phyloP scores from a whole-genome alignment of 2,797 vertebrate genomes.

The Spinus olivaceus region DNA sequence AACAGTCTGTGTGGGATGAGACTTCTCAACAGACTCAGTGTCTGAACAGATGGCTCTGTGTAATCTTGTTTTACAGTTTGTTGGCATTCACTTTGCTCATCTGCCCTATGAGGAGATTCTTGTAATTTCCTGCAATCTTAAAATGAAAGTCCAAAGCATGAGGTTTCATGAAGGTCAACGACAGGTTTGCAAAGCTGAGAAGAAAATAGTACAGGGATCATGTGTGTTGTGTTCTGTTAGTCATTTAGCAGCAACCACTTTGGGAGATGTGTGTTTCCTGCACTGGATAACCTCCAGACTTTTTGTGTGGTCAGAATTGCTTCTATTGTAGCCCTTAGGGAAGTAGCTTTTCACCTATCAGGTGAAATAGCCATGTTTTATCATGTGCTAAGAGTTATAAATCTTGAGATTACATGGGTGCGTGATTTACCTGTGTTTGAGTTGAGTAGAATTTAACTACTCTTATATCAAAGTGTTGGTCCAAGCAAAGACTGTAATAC shows the following conservation, averaged over 20 bases:
- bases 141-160: neutral
- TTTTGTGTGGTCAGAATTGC: neutral
- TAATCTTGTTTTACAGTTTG: slow-evolving; percentile 7
- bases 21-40: neutral
- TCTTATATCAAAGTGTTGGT: neutral
- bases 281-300: neutral
- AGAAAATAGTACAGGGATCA: neutral
- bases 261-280: neutral
- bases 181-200: neutral
- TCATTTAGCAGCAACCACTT: neutral
- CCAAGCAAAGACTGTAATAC: neutral
- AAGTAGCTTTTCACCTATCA: neutral
- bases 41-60: neutral
- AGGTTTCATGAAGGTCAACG: fast-evolving
- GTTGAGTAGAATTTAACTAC: neutral
- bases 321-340: neutral
- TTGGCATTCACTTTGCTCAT: neutral
- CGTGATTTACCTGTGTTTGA: neutral
- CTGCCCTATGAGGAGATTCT: neutral
- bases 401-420: neutral
- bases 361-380: neutral
- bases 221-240: neutral
- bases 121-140: neutral
- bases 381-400: neutral
- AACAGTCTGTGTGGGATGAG: neutral